Base-by-base conservation (phyloP, 2,797 vertebrate genomes). In the Pseudopleuronectes americanus region DNA sequence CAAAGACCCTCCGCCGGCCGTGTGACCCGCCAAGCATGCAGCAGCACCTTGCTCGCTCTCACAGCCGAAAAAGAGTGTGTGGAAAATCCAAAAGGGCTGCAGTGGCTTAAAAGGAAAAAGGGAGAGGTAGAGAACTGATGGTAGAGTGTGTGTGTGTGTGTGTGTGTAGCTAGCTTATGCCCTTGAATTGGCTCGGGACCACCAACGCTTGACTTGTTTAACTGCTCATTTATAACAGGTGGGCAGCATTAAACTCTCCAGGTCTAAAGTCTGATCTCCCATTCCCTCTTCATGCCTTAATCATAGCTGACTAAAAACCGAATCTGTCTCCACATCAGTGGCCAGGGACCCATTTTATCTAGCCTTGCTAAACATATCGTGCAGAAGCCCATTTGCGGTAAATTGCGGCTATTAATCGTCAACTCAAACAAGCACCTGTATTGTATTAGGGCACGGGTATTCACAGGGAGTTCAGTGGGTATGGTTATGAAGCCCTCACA, bases 191-290 rank as follows among this genome's bases (percentile, higher is more conserved):
- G 84, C 84, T 54, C 36, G 90, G 87, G 89, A 91, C 78, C 65
- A 82, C 83, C 76, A 85, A 87, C 47, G 87, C 87, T 85, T 88
- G 82, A 90, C 88, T 88, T 59, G 81, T 90, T 90, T 88, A 90
- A 90, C 86, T 89, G 89, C 87, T 91, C 88, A 87, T 92, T 91
- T 91, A 87, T 87, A 91, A 91, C 91, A 90, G 89, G 89, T 90
- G 90, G 85, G 85, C 74, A 76, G 80, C 81, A 87, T 88, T 87
- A 89, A 89, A 88, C 86, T 83, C 75, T 70, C 73, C 68, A 76
- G 86, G 77, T 87, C 83, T 77, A 62, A 85, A 88, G 76, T 80
- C 86, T 70, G 87, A 90, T 84, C 85, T 87, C 76, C 78, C 78
- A 71, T 80, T 88, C 75, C 84, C 81, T 79, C 75, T 86, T 88